Percentiles rank a stretch among this genome's conserved stretches.
Evolutionary conservation across 2,113 vertebrate genomes (phyloP).

Genomic region (Tupaia chinensis): DNA sequence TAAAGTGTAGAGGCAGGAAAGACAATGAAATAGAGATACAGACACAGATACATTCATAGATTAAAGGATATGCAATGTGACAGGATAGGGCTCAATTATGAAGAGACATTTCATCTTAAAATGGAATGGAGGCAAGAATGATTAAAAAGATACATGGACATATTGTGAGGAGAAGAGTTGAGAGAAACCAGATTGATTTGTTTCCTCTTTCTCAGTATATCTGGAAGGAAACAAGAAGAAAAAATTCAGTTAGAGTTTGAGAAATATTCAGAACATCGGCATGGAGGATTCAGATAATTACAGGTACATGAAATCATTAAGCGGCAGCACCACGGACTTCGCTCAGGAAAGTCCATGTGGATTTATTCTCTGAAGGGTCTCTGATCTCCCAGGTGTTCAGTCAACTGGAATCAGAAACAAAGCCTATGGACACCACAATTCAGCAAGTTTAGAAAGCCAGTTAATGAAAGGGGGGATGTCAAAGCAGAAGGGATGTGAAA

Average conservation of each 20-base stretch:
- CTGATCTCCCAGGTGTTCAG: neutral
- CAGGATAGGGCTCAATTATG: neutral
- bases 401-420: neutral
- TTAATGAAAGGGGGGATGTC: neutral
- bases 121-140: neutral
- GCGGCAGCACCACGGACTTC: neutral
- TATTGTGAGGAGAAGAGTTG: neutral
- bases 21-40: neutral
- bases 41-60: neutral
- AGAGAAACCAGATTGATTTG: neutral
- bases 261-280: neutral
- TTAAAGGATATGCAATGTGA: neutral
- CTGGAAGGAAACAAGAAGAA: neutral
- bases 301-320: neutral
- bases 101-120: conserved; percentile 1
- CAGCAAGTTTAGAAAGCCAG: neutral
- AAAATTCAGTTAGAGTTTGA: neutral
- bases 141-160: neutral
- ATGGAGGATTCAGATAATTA: neutral
- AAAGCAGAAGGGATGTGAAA: neutral
- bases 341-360: neutral
- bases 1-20: neutral
- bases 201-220: neutral
- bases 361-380: neutral
- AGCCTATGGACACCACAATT: neutral